A percentile compares a stretch with the other conserved stretches of the same genome.
Conservation (phyloP, 2,797 vertebrate species). For the Trachurus trachurus region DNA sequence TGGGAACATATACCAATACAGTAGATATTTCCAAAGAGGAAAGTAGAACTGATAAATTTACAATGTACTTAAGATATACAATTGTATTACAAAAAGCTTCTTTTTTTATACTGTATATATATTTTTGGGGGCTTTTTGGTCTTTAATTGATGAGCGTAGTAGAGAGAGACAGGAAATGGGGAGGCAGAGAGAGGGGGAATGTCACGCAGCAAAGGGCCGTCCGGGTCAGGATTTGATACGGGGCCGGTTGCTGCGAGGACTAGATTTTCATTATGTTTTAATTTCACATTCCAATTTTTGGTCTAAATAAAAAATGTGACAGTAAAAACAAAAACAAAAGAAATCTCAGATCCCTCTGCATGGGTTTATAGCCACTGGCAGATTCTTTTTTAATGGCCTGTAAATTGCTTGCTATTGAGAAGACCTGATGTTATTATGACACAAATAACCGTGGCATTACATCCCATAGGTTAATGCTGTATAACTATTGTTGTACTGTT, state of each 20-base stretch:
- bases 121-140: too few species aligned
- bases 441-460: background rate
- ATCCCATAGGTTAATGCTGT: background rate
- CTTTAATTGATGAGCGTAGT: too few species aligned
- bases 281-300: too few species aligned
- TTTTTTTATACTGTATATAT: too few species aligned
- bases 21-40: background rate
- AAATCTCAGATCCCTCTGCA: background rate
- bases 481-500: background rate
- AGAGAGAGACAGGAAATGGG: too few species aligned
- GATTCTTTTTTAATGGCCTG: background rate
- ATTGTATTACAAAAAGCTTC: background rate
- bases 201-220: too few species aligned
- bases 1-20: background rate
- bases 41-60: background rate
- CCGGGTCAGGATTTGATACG: too few species aligned
- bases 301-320: too few species aligned
- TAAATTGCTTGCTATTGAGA: background rate
- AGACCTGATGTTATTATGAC: background rate
- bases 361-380: background rate
- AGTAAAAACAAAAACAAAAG: too few species aligned
- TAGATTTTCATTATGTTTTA: too few species aligned
- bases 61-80: background rate
- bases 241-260: too few species aligned
- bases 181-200: too few species aligned